Base-by-base conservation (phyloP, 1,140 invertebrate genomes). In the Heliconius congener region DNA sequence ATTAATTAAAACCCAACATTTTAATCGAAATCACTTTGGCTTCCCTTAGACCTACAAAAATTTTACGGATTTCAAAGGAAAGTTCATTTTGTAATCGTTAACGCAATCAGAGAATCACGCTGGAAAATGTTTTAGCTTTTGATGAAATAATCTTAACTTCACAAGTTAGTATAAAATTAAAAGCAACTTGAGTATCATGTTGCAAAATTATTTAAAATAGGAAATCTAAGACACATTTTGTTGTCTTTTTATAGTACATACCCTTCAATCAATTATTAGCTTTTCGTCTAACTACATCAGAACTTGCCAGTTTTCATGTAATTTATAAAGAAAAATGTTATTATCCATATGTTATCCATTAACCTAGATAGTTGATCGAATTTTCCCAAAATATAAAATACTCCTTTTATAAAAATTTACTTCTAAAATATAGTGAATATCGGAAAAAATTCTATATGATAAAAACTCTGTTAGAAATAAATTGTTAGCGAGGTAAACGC, bases 1-100 rank as follows among this genome's bases (percentile, higher is more conserved):
- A 60, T n/a, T 23, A 60, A 60, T n/a, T 60, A n/a, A 60, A 60
- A 23, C 19, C 57, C 19, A 60, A 60, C 57, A 60, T 60, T 60
- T 60, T 60, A 60, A 60, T 60, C 19, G 8, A 60, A 60, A 60
- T 23, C 57, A 60, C 19, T 60, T 60, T 60, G 23, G 8, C n/a
- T 60, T 27, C 57, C 19, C 52, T 60, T 19, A 60, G 8, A 60
- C 55, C 57, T 23, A 60, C n/a, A 60, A 60, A 55, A 60, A 60
- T 23, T 60, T 60, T 60, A 60, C 8, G 8, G 9, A 23, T 60
- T 60, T 60, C 42, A 46, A 60, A 60, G n/a, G 57, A 23, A 60
- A 60, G 19, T 46, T 46, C 13, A 46, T 46, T 46, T 46, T 16
- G 42, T 46, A 46, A 46, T 46, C 42, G 42, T 46, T 46, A 46